Percentiles rank a stretch among this genome's conserved stretches.
phyloP scores from a whole-genome alignment of 2,888 invertebrate genomes.

The Sesia bembeciformis region DNA sequence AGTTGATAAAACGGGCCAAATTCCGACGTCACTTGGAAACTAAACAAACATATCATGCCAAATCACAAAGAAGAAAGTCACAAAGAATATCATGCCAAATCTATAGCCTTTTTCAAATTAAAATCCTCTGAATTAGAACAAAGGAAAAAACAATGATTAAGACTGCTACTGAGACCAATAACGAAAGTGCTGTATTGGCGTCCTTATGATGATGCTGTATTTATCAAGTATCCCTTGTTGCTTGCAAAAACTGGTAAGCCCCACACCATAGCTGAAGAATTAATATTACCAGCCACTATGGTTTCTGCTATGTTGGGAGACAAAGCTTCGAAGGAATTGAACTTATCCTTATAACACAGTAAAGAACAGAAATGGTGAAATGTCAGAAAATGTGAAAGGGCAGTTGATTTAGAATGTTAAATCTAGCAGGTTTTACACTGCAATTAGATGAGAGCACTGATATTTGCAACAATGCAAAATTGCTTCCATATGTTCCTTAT shows the following conservation, averaged over 20 bases:
- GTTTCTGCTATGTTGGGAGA: constrained; percentile 5
- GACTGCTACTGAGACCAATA: constrained; percentile 4
- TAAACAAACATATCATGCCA: neutral
- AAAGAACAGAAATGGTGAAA: constrained; percentile 5
- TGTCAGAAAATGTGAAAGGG: constrained; percentile 9
- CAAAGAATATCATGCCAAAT: constrained; percentile 1
- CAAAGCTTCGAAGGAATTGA: constrained; percentile 10
- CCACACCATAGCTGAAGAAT: neutral
- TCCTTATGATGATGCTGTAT: no score
- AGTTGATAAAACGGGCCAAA: constrained; percentile 2
- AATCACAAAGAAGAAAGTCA: no score
- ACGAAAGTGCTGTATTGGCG: constrained; percentile 1
- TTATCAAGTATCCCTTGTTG: constrained; percentile 1
- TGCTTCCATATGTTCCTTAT: neutral
- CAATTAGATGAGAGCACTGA: neutral
- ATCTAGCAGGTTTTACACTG: constrained; percentile 6
- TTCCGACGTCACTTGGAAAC: constrained; percentile 2
- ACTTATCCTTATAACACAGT: neutral
- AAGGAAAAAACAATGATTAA: constrained; percentile 7
- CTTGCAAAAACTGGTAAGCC: constrained; percentile 1
- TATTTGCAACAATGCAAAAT: neutral
- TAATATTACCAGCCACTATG: neutral
- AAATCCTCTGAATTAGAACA: constrained; percentile 7
- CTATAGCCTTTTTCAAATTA: constrained; percentile 7
- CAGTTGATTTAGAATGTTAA: constrained; percentile 10